phyloP scores from a whole-genome alignment of 1,140 invertebrate species.

The Caenorhabditis elegans region WBcel235 BX284605.5:18354501-18355000 shows the following conservation, averaged over 20 bases:
- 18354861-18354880: conserved; percentile 66
- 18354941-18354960: conserved; percentile 51
- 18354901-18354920: conserved; percentile 67
- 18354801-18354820: conserved; percentile 67
- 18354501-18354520: too few relatives aligned
- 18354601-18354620: too few relatives aligned
- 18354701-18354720: not conserved
- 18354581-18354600: too few relatives aligned
- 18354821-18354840: conserved; percentile 48
- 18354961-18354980: conserved; percentile 61
- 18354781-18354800: conserved; percentile 68
- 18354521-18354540: too few relatives aligned
- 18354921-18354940: conserved; percentile 63
- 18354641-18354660: too few relatives aligned
- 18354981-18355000: conserved; percentile 67
- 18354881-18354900: conserved; percentile 61
- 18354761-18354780: conserved; percentile 65
- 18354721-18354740: not conserved
- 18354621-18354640: too few relatives aligned
- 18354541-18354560: too few relatives aligned
- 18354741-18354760: conserved; percentile 53
- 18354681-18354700: not conserved
- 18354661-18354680: too few relatives aligned
- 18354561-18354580: too few relatives aligned
- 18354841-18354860: conserved; percentile 60